phyloP scores from a whole-genome alignment of 2,113 vertebrate genomes.

The Dissostichus mawsoni region DNA sequence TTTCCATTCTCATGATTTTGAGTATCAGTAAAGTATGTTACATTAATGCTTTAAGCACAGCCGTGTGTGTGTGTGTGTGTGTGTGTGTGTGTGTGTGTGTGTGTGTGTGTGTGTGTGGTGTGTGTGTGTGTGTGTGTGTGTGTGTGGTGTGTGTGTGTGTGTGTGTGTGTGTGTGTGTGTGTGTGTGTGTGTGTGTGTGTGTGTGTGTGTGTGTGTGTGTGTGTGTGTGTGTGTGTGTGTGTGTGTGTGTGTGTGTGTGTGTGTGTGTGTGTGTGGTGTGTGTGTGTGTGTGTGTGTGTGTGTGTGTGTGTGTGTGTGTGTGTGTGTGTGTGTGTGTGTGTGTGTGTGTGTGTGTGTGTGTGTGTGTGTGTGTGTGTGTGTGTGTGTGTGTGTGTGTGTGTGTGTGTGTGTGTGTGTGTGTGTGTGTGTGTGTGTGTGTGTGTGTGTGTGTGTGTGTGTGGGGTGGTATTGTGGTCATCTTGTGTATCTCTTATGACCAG shows the following conservation, averaged over 20 bases:
- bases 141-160: constrained; percentile 17
- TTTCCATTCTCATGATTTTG: constrained; percentile 36
- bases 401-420: constrained; percentile 21
- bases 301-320: constrained; percentile 20
- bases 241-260: constrained; percentile 17
- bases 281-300: constrained; percentile 19
- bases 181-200: constrained; percentile 21
- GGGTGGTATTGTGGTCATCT: constrained; percentile 43
- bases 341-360: not conserved
- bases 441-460: not conserved
- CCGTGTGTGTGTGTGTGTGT: constrained; percentile 6
- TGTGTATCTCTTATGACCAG: constrained; percentile 52
- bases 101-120: constrained; percentile 15
- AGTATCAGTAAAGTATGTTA: constrained; percentile 49
- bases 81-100: constrained; percentile 21
- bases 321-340: constrained; percentile 19
- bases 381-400: constrained; percentile 19
- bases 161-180: constrained; percentile 18
- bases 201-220: constrained; percentile 18
- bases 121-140: constrained; percentile 21
- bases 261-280: constrained; percentile 15
- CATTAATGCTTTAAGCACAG: constrained; percentile 47
- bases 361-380: too few relatives aligned
- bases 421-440: constrained; percentile 17
- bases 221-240: constrained; percentile 18